A percentile compares a stretch with the other conserved stretches of the same genome.
These are phyloP conservation scores for Microcebus tavaratra DNA, from an alignment of 2,113 vertebrate genomes.

Conservation along the genomic window DNA sequence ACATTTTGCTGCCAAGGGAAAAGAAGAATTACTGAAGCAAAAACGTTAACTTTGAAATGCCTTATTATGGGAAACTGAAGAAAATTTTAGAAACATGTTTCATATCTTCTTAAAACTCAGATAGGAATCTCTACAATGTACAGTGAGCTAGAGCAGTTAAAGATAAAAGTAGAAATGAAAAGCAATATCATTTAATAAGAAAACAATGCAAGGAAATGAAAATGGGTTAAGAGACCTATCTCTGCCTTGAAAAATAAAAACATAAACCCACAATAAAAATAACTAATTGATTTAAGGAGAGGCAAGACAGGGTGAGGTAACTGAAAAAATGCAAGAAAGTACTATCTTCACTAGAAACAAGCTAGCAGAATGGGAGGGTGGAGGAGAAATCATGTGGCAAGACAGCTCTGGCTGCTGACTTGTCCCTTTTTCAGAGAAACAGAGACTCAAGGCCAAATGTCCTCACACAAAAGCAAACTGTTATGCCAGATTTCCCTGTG, in stretches of 20 bases:
- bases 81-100: no score
- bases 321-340: not conserved
- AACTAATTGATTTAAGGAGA: not conserved
- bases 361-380: not conserved
- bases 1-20: not conserved
- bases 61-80: not conserved
- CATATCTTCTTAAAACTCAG: no score
- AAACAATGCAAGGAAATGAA: no score
- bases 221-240: no score
- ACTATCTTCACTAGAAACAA: not conserved
- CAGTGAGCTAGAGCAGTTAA: no score
- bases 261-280: not conserved
- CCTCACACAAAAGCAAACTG: not conserved
- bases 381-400: not conserved
- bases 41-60: not conserved
- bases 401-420: not conserved
- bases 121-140: no score
- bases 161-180: no score
- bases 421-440: not conserved
- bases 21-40: not conserved
- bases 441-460: not conserved
- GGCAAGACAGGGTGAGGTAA: not conserved
- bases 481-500: not conserved
- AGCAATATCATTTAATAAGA: no score
- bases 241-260: no score